Percentiles rank a stretch among this genome's conserved stretches.
Evolutionary conservation across 1,140 invertebrate species (phyloP).

Genomic region (Sycophaga agraensis): DNA sequence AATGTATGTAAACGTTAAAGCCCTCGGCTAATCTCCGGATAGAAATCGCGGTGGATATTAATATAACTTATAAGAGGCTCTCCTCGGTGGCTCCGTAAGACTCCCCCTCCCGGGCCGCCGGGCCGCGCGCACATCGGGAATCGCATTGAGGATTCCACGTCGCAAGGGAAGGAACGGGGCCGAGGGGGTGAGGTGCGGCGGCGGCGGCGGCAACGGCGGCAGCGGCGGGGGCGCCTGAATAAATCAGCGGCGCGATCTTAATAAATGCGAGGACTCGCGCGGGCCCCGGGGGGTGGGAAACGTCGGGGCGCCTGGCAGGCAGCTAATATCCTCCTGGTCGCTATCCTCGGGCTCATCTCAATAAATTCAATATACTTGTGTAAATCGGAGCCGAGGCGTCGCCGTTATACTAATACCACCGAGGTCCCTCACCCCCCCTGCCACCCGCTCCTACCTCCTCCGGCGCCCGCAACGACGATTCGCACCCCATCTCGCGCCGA

Average conservation of each 20-base stretch:
- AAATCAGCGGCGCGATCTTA: slow-evolving; percentile 55
- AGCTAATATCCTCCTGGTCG: slow-evolving; percentile 59
- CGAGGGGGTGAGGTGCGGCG: too few relatives aligned
- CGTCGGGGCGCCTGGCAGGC: slow-evolving; percentile 50
- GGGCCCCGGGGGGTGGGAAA: slow-evolving; percentile 40
- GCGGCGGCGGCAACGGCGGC: too few relatives aligned
- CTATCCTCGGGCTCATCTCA: slow-evolving; percentile 59
- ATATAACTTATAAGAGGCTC: slow-evolving; percentile 10
- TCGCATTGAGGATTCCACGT: slow-evolving; percentile 41
- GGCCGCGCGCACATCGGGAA: slow-evolving; percentile 30
- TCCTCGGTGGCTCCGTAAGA: neutral
- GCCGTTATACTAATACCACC: too few relatives aligned
- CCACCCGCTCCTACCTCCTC: neutral
- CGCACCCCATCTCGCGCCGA: slow-evolving; percentile 24
- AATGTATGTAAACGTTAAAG: too few relatives aligned
- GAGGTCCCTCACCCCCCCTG: neutral
- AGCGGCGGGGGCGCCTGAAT: slow-evolving; percentile 36
- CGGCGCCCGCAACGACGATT: neutral
- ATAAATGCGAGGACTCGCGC: slow-evolving; percentile 49
- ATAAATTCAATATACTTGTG: slow-evolving; percentile 62
- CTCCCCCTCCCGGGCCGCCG: too few relatives aligned
- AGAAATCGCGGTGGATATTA: slow-evolving; percentile 9
- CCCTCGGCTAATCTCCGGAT: neutral
- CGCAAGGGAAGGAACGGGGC: too few relatives aligned
- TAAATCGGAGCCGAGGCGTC: slow-evolving; percentile 54